Conservation (phyloP, 2,113 vertebrate species). For the Ctenomys sociabilis region DNA sequence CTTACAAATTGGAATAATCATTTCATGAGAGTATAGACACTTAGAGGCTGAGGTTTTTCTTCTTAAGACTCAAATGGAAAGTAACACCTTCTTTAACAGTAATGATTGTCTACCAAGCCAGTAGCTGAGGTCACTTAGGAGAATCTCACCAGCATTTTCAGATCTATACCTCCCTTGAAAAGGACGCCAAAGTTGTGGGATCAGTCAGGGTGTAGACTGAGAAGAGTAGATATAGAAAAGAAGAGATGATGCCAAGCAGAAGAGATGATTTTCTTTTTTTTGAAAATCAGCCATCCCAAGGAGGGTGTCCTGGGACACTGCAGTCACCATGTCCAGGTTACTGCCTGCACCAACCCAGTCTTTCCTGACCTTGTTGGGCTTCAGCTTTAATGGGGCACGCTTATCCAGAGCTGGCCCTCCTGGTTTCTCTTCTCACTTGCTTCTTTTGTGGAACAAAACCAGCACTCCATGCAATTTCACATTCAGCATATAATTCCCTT, state of each 20-base stretch:
- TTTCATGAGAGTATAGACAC: slow-evolving; percentile 52
- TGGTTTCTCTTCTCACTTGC: neutral
- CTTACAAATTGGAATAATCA: slow-evolving; percentile 48
- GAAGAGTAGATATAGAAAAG: neutral
- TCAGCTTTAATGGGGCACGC: neutral
- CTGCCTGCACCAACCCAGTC: neutral
- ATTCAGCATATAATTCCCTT: neutral
- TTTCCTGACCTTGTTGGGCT: rapidly evolving
- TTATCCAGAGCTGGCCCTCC: neutral
- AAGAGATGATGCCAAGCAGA: neutral
- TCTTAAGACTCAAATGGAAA: slow-evolving; percentile 51
- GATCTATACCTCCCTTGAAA: neutral
- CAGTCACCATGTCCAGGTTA: neutral
- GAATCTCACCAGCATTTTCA: neutral
- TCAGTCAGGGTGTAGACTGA: neutral
- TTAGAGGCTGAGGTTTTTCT: slow-evolving; percentile 16
- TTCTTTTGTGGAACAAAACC: neutral
- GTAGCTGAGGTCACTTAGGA: neutral
- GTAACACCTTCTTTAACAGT: neutral
- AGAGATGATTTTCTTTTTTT: too few species aligned
- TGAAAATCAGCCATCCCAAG: neutral
- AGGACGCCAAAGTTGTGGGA: neutral
- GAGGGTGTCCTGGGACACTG: neutral
- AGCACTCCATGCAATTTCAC: neutral
- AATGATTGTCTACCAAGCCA: neutral